Evolutionary conservation across 2,797 vertebrate species (phyloP).

Genomic region (Acridotheres tristis): DNA sequence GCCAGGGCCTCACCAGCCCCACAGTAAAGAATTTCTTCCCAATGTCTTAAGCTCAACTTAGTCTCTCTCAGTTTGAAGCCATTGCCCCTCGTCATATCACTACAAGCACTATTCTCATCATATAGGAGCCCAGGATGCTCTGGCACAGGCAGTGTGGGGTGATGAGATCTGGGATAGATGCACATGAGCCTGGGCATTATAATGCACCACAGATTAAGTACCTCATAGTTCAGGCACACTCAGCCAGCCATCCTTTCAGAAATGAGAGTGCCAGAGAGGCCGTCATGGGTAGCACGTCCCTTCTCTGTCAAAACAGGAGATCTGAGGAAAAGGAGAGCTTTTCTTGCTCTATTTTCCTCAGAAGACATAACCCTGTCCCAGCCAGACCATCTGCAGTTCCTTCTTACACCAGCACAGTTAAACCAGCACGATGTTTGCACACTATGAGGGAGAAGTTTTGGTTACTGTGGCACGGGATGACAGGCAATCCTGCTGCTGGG

Average conservation of each 20-base stretch:
- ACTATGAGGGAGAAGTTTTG: background rate
- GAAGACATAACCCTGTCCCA: background rate
- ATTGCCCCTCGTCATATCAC: background rate
- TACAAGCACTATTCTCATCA: too few species aligned
- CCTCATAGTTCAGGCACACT: background rate
- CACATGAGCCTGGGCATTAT: background rate
- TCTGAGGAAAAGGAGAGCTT: background rate
- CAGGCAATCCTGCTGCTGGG: background rate
- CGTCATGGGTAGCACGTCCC: background rate
- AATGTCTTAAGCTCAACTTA: background rate
- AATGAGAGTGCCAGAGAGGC: background rate
- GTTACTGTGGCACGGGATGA: fast-evolving
- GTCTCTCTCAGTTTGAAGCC: background rate
- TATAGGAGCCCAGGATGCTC: background rate
- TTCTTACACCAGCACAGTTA: background rate
- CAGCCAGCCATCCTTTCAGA: background rate
- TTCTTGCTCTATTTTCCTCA: fast-evolving
- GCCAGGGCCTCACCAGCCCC: background rate
- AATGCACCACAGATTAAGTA: background rate
- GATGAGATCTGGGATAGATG: background rate
- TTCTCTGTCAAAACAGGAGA: background rate
- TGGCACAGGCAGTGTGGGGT: background rate
- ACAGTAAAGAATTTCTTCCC: background rate
- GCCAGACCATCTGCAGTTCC: background rate
- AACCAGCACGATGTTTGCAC: background rate